Evolutionary conservation across 1,140 invertebrate species (phyloP).

Genomic region (Hormaphis cornu): DNA sequence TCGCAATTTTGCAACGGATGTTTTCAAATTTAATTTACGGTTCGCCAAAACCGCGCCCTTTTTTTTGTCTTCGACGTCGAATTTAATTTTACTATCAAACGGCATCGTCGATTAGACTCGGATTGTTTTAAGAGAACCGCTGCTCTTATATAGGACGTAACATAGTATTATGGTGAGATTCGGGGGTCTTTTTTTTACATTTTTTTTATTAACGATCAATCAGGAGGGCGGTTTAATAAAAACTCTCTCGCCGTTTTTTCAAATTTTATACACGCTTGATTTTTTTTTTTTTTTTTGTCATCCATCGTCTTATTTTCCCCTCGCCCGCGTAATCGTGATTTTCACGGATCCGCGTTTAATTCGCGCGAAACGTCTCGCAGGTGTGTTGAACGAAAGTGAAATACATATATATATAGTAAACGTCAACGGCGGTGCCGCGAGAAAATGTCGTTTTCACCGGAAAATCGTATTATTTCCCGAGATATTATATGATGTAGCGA

Average conservation of each 20-base stretch:
- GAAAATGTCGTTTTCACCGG: constrained; percentile 19
- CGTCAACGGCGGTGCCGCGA: neutral
- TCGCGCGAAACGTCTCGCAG: neutral
- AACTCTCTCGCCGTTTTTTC: neutral
- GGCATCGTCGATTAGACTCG: no score
- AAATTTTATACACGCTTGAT: neutral
- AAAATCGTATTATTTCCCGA: neutral
- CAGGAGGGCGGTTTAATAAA: neutral
- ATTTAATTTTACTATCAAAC: no score
- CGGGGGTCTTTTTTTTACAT: neutral
- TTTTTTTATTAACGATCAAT: neutral
- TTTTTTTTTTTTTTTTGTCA: no score
- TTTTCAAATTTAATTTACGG: no score
- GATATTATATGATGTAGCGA: no score
- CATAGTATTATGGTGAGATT: neutral
- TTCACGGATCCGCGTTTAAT: neutral
- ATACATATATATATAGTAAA: constrained; percentile 3
- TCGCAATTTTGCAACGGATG: no score
- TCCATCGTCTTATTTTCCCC: neutral
- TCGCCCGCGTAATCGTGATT: neutral
- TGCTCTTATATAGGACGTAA: neutral
- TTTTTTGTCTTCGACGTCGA: no score
- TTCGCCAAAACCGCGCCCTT: no score
- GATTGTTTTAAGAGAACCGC: neutral
- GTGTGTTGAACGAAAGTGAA: neutral